Conservation (phyloP, 92 coral and sea anemone species). For the Epizoanthus illoricatus region DNA sequence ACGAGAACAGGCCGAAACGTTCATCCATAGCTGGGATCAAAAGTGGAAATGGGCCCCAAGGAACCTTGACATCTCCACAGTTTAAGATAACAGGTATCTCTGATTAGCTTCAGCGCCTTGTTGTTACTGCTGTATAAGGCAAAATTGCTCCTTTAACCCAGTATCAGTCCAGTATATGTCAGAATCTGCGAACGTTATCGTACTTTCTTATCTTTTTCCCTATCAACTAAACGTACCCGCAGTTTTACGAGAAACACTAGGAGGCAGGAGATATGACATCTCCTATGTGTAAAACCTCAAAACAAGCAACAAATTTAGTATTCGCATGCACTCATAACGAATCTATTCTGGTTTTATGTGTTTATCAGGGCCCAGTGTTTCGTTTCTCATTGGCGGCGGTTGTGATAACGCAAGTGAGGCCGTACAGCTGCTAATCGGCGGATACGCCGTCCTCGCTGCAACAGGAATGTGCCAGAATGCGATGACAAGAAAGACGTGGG, state of each 20-base stretch:
- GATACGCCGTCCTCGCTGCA: background rate
- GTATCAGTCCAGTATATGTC: no score
- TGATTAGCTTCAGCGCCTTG: background rate
- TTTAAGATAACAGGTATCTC: slow-evolving; percentile 14
- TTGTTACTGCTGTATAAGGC: no score
- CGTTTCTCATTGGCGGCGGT: slow-evolving; percentile 23
- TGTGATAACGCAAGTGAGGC: background rate
- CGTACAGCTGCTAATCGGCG: background rate
- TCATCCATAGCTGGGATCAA: background rate
- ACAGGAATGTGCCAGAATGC: background rate
- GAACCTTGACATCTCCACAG: slow-evolving; percentile 10
- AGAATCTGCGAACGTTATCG: no score
- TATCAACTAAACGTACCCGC: no score
- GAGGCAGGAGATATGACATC: no score
- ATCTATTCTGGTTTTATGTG: background rate
- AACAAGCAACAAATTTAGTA: no score
- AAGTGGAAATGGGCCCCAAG: slow-evolving; percentile 18
- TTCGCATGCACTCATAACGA: background rate
- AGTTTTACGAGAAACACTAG: no score
- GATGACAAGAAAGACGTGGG: slow-evolving; percentile 3
- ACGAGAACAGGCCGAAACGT: slow-evolving; percentile 18
- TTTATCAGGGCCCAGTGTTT: background rate
- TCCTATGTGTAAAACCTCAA: no score
- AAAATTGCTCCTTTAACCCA: no score
- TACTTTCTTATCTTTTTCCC: no score